These are phyloP conservation scores for Eugnorisma glareosa DNA, from an alignment of 2,888 invertebrate species.

Conservation along the genomic window DNA sequence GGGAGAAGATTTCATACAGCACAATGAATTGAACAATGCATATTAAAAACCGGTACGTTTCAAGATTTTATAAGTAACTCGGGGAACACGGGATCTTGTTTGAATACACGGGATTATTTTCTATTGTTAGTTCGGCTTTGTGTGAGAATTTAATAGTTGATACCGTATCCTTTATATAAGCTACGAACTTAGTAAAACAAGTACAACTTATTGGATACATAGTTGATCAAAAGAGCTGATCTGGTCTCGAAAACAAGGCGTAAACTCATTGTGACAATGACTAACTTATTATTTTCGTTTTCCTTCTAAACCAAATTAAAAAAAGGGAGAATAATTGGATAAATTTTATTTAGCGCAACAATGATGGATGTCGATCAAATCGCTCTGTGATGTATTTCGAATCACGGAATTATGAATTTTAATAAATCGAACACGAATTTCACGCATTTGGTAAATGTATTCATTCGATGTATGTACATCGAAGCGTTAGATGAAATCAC, in stretches of 20 bases:
- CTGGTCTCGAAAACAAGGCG: neutral
- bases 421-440: slow-evolving; percentile 20
- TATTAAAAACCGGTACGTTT: slow-evolving; percentile 33
- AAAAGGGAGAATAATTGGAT: neutral
- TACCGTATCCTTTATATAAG: slow-evolving; percentile 16
- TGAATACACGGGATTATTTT: slow-evolving; percentile 26
- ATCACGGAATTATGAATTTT: slow-evolving; percentile 14
- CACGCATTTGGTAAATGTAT: neutral
- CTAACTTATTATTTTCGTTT: neutral
- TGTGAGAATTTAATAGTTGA: slow-evolving; percentile 21
- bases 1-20: slow-evolving; percentile 31
- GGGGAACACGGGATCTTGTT: slow-evolving; percentile 30
- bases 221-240: slow-evolving; percentile 5
- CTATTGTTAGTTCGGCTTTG: slow-evolving; percentile 25
- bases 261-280: neutral
- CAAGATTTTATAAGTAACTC: slow-evolving; percentile 1
- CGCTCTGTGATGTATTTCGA: slow-evolving; percentile 3
- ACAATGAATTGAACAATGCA: slow-evolving; percentile 22
- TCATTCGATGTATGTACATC: slow-evolving; percentile 2
- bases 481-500: neutral
- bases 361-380: slow-evolving; percentile 1
- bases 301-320: neutral
- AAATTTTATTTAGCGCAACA: neutral
- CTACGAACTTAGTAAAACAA: neutral
- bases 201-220: neutral